Evolutionary conservation across 2,888 invertebrate genomes (phyloP), one percentile per base, ranked within the genome.

Genomic region (Cylindroiulus punctatus): DNA sequence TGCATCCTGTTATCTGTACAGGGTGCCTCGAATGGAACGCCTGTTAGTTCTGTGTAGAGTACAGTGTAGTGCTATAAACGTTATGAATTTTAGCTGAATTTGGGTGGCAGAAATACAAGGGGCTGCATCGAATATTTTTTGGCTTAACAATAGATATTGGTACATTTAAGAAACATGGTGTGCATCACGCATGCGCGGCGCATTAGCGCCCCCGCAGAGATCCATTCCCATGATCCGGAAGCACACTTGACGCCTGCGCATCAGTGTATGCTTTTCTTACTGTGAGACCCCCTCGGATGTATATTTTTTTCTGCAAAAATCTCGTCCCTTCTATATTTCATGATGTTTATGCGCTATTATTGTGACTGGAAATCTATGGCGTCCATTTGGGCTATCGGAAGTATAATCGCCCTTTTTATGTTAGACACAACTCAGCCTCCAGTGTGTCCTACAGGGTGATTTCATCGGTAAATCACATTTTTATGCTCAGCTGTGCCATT

Each of bases 191-290:
- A 26, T 65, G 65, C 65, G 5, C 26, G 26, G 65, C 26, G n/a
- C 12, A 22, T 65, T 10, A 22, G 26, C 26, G 8, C 65, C 65
- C 65, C 65, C 26, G 12, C n/a, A 19, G 65, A 5, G 5, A 22
- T 65, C 65, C 22, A 22, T 65, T 22, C 65, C n/a, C 22, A 65
- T 22, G 65, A 65, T 65, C 65, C 65, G 65, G 65, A 65, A 65
- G 65, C 65, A 26, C 26, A 26, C 65, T 65, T 65, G 65, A 65
- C 65, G 65, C 65, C 26, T 65, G 65, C 65, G 65, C 65, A 22
- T 65, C 65, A 65, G 52, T 2, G n/a, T n/a, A 57, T 7, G 12
- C 17, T 17, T 57, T 17, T 5, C 22, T 22, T 65, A 65, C 7
- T 65, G 65, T 12, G 65, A 22, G 1, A 65, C 65, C 65, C 36